Evolutionary conservation across 2,888 invertebrate species (phyloP), one percentile per base, ranked within the genome.

Genomic region (Ypsolopha sequella): DNA sequence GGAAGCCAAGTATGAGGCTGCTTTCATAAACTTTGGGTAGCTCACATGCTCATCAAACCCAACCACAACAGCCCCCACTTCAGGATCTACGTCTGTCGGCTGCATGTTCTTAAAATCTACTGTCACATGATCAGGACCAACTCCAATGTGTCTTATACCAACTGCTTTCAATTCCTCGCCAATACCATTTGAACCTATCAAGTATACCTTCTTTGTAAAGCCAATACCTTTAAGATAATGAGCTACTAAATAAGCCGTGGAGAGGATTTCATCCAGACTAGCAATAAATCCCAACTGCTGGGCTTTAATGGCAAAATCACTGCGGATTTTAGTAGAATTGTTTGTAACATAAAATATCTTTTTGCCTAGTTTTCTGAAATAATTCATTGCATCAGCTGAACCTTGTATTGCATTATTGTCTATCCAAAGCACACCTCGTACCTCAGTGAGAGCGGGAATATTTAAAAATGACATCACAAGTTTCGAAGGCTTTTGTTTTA

Each of bases 41-140:
- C 94, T 96, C 65, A 99, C 91, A 73, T 97, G 92, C 56, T 93
- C 92, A 80, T 99, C 99, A 73, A 97, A 98, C 1, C 98, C 98
- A 41, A 98, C 95, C 33, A 98, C 89, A 0, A 99, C 99, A 41
- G 98, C 98, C 0, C 95, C 95, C 24, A 99, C 92, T 60, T 95
- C 93, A 0, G 91, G 88, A 59, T 96, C 95, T 41, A 91, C 72
- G 46, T 91, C 82, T 49, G 92, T 88, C 52, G 88, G 80, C 53
- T 88, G 81, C 57, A 90, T 72, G 10, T 86, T 73, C 58, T 84
- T 82, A 55, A 89, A 75, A 38, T 86, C 77, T 43, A 84, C 76
- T 55, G 86, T 77, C 39, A 93, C 84, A 47, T 87, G 80, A 69
- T 95, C 95, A 6, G 93, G 92, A 60, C 97, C 97, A 61, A 92